Base-by-base conservation (phyloP, 2,888 invertebrate genomes). In the Crepidodera aurea region DNA sequence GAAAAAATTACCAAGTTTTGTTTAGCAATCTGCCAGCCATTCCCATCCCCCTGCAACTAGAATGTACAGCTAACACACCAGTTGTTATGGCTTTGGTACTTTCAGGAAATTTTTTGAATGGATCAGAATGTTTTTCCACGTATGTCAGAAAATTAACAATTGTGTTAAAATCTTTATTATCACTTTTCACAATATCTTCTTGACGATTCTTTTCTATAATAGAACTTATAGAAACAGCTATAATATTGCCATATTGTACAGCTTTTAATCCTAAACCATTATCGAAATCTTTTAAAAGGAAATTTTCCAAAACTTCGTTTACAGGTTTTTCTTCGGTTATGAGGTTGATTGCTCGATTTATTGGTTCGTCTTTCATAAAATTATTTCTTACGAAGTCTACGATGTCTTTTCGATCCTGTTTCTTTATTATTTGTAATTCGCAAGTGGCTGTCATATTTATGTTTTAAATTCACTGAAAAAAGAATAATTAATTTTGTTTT, bases 351-450 rank as follows among this genome's bases (percentile, higher is more conserved):
- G 83, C 84, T 7, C 84, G 78, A 79, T 90, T 90, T 69, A 90
- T 82, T 0, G 90, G 90, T 72, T 90, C 90, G 71, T 90, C 90
- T 19, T 84, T 84, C 82, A 89, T 90, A 84, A 90, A 90, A 77
- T 87, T 89, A 64, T 84, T 84, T 67, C 81, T 77, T 7, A 86
- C 74, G 71, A 86, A 85, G 29, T 82, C 77, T 12, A 88, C 81
- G 74, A 88, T 85, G 51, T 75, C 77, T n/a, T 82, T 80, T 54
- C 77, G 76, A 70, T 86, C 84, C 12, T 81, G 77, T 15, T 82
- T 79, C 15, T 77, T 79, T 32, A 85, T 79, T 4, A 77, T 70
- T 44, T 79, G 75, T 48, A 86, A 81, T 37, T 80, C 78, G 75
- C 82, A 84, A 46, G 42, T 69, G 42, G 25, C 71, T 55, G 73